Evolutionary conservation across 2,888 invertebrate genomes (phyloP).

Genomic region (Agonum fuliginosum): DNA sequence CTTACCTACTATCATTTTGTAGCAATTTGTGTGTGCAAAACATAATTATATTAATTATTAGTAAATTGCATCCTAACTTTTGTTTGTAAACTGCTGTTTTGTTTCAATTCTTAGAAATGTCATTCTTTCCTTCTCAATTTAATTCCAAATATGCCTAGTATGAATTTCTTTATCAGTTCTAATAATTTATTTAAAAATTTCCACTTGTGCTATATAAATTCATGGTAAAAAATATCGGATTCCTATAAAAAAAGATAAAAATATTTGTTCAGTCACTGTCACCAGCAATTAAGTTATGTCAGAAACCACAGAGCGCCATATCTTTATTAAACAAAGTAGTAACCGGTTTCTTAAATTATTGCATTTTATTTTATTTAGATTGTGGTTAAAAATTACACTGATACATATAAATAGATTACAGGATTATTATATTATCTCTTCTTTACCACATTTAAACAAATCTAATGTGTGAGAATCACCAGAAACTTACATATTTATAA

Average conservation of each 20-base stretch:
- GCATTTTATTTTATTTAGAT: not conserved
- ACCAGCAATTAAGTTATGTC: not conserved
- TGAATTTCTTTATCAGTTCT: not conserved
- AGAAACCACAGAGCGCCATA: not conserved
- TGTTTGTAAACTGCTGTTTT: no score
- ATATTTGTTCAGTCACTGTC: not conserved
- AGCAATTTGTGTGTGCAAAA: no score
- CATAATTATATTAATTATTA: no score
- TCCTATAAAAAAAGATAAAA: not conserved
- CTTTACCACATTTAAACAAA: not conserved
- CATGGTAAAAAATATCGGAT: no score
- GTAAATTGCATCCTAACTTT: no score
- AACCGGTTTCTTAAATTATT: not conserved
- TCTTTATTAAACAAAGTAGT: not conserved
- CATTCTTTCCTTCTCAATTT: no score
- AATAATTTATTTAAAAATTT: not conserved
- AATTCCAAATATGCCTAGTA: no score
- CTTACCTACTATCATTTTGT: no score
- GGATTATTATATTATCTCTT: not conserved
- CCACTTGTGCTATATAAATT: no score
- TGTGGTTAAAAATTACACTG: not conserved
- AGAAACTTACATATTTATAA: no score
- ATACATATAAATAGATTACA: not conserved
- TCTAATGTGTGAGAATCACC: no score
- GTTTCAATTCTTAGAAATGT: no score